These are phyloP conservation scores for Atractosteus spatula DNA, from an alignment of 2,113 vertebrate species.

Conservation along the genomic window DNA sequence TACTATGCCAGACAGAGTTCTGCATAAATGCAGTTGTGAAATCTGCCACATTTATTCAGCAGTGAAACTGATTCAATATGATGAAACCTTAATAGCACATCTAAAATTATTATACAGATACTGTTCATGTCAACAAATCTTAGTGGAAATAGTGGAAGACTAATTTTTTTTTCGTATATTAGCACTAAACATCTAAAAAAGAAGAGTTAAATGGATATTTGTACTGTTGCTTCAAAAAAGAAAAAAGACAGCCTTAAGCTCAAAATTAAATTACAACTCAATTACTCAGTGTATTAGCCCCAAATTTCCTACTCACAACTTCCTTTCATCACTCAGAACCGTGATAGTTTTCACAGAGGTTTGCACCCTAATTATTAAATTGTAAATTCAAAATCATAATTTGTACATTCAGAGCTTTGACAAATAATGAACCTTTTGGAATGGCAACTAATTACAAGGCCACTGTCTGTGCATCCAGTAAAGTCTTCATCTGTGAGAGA, in stretches of 20 bases:
- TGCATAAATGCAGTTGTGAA: too few relatives aligned
- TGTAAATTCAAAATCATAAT: neutral
- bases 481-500: too few relatives aligned
- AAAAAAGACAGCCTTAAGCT: neutral
- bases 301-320: neutral
- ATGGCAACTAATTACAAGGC: slow-evolving; percentile 1
- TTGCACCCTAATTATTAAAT: neutral
- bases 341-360: neutral
- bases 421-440: slow-evolving; percentile 6
- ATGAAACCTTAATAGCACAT: too few relatives aligned
- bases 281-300: neutral
- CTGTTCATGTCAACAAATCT: too few relatives aligned
- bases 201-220: neutral
- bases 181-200: too few relatives aligned
- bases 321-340: neutral
- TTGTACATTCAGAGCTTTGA: neutral
- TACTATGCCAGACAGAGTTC: too few relatives aligned
- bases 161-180: too few relatives aligned
- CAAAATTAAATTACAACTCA: neutral
- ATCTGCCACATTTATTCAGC: too few relatives aligned
- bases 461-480: neutral
- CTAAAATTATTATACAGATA: too few relatives aligned
- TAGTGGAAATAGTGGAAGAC: too few relatives aligned
- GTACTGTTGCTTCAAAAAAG: neutral
- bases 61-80: too few relatives aligned